Base-by-base conservation (phyloP, 2,888 invertebrate genomes). In the Cataglyphis altisquamis region DNA sequence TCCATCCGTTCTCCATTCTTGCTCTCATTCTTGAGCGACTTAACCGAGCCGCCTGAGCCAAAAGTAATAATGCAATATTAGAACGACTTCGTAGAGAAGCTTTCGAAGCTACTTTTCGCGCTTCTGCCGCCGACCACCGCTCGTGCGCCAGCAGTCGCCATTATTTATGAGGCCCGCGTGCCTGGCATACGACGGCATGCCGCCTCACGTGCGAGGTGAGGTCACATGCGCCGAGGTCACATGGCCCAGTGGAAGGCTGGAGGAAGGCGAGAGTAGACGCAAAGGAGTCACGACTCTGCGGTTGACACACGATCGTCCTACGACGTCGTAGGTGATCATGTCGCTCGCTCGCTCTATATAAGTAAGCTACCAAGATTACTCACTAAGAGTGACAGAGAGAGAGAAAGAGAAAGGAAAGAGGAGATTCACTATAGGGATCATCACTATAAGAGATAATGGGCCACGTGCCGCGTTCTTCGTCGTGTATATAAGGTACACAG, bases 121-220 rank as follows among this genome's bases (percentile, higher is more conserved):
- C 87, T 85, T 85, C 88, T 85, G 81, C 75, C 78, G 77, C 81
- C 82, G 81, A 80, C 85, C 83, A 80, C 85, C 83, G 82, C 84
- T 70, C 83, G 66, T 80, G 83, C 86, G 86, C 70, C 87, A 89
- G 89, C 90, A 88, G 87, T 86, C 87, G 52, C 87, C 87, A 90
- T 92, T 94, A 93, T 94, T 94, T 94, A 94, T 93, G 91, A 92
- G 87, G 74, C 74, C 86, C 90, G 91, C 94, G 94, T 94, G 94
- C 90, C 77, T 70, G 77, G 93, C 92, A 93, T 94, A n/a, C n/a
- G n/a, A 93, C 87, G 83, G n/a, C 86, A 89, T 90, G 91, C 86
- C 89, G 81, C 67, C 74, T 82, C 86, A 86, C 84, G 82, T 86
- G 83, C 45, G 73, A 84, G 63, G 36, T 70, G 62, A 25, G 45